phyloP scores from a whole-genome alignment of 2,797 vertebrate genomes.

The Urosaurus nigricauda region DNA sequence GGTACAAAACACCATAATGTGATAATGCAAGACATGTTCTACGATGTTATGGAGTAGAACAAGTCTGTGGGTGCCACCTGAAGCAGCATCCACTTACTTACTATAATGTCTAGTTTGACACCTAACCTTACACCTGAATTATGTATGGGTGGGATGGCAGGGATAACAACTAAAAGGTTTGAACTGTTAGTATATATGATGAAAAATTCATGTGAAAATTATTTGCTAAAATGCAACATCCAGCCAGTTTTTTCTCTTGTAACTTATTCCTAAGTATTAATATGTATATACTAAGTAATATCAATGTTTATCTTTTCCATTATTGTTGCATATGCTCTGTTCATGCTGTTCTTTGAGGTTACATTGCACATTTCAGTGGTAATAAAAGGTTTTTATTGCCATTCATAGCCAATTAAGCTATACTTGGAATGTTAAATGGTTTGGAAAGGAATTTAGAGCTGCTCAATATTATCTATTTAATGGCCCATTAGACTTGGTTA shows the following conservation, averaged over 20 bases:
- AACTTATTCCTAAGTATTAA: slow-evolving; percentile 29
- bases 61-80: neutral
- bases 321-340: slow-evolving; percentile 38
- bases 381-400: slow-evolving; percentile 61
- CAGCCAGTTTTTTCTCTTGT: slow-evolving; percentile 29
- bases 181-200: neutral
- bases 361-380: slow-evolving; percentile 43
- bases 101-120: neutral
- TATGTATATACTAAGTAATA: neutral
- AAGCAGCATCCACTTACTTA: neutral
- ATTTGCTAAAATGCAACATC: neutral
- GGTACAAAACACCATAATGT: neutral
- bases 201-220: neutral
- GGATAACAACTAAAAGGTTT: neutral
- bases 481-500: slow-evolving; percentile 76
- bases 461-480: slow-evolving; percentile 80
- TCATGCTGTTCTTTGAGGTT: slow-evolving; percentile 48
- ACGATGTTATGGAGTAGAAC: neutral
- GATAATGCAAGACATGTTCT: neutral
- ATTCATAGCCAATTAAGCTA: slow-evolving; percentile 72
- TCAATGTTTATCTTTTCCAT: slow-evolving; percentile 20
- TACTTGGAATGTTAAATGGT: slow-evolving; percentile 76
- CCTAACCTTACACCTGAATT: neutral
- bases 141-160: neutral
- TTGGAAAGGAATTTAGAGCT: slow-evolving; percentile 76